phyloP scores from a whole-genome alignment of 1,140 invertebrate genomes.

The Tetramorium parvispinum region DNA sequence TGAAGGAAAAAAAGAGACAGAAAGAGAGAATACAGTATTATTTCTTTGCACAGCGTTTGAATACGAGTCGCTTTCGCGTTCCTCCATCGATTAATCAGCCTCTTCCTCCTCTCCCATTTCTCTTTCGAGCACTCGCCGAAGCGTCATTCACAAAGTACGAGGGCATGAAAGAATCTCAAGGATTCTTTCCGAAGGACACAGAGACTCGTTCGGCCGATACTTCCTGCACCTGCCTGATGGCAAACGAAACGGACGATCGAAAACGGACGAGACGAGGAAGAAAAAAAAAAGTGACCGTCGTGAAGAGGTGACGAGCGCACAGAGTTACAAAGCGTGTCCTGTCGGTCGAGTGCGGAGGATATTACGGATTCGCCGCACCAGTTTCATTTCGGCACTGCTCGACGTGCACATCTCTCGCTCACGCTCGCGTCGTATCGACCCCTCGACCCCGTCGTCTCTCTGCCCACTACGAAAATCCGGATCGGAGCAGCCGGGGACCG shows the following conservation, averaged over 20 bases:
- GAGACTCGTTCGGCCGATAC: neutral
- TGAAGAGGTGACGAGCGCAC: no score
- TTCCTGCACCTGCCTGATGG: neutral
- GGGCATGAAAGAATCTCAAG: neutral
- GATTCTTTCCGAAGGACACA: neutral
- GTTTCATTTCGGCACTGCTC: conserved; percentile 61
- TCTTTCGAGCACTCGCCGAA: neutral
- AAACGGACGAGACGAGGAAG: no score
- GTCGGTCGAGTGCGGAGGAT: neutral
- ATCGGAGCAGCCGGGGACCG: conserved; percentile 24
- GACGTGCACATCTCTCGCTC: conserved; percentile 37
- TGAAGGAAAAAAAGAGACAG: neutral
- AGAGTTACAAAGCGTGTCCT: neutral
- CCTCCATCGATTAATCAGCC: neutral
- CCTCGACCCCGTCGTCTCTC: conserved; percentile 63
- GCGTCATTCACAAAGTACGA: neutral
- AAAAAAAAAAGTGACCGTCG: neutral
- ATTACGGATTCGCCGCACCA: conserved; percentile 46
- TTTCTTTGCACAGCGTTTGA: neutral
- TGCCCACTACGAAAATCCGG: conserved; percentile 58
- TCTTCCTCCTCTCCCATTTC: conserved; percentile 7
- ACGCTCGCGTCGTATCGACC: conserved; percentile 70
- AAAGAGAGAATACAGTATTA: neutral
- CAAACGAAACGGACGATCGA: neutral
- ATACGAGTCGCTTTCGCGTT: conserved; percentile 1